Base-by-base conservation (phyloP, 2,888 invertebrate species). In the Morpho helenor region DNA sequence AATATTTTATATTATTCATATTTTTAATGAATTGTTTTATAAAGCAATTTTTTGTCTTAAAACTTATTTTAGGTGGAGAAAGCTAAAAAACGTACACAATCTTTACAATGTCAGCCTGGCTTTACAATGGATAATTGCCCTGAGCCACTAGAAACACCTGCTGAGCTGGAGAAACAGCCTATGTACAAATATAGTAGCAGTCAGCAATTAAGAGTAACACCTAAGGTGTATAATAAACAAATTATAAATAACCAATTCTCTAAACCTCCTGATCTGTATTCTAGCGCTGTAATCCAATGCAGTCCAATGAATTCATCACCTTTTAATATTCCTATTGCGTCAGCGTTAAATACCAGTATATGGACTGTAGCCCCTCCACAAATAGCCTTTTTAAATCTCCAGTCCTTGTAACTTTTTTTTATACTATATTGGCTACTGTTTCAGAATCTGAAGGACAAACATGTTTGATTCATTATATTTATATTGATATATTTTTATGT, bases 111-210 rank as follows among this genome's bases (percentile, higher is more conserved):
- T 41, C 65, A 68, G 40, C 42, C 62, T 8, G 68, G 63, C 46
- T 63, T 58, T 52, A 59, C 57, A 49, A 64, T 68, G 45, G 66
- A 69, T 49, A 62, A 62, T 49, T 80, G 72, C 60, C 77, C 79
- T 55, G 86, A 87, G 67, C 85, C 85, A 48, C 68, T 66, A 8
- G 76, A 76, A 8, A 82, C 82, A 56, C 77, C 74, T 41, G 41
- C 10, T 8, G 42, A 43, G n/a, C 31, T 43, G 9, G 16, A 22
- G 9, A 42, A 50, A 16, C 22, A 16, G 9, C 50, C 22, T 8
- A 10, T 46, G 6, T 10, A 47, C 64, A 63, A 53, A 66, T 48
- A 23, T 8, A 40, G 7, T 53, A 57, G 16, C n/a, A 62, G 42
- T 40, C 7, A 57, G 23, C 44, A 55, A 22, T 42, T 3, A 45